phyloP scores from a whole-genome alignment of 2,888 invertebrate species.

The Drosophila multiciliata region DNA sequence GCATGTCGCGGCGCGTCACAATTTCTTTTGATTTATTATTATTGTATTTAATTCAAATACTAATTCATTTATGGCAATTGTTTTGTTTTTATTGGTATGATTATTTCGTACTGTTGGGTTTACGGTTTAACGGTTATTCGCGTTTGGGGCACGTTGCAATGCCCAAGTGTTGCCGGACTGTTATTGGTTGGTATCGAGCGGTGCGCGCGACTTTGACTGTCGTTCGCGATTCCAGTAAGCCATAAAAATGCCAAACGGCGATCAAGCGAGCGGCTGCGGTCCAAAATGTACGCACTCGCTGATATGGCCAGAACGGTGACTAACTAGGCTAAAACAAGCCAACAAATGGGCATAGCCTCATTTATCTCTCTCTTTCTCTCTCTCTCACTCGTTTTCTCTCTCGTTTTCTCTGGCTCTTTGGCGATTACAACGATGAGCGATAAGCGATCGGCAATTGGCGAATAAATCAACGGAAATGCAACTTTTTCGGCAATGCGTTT shows the following conservation, averaged over 20 bases:
- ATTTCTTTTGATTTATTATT: constrained; percentile 47
- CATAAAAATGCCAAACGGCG: constrained; percentile 63
- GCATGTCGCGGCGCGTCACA: constrained; percentile 29
- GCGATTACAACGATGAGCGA: not conserved
- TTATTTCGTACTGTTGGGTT: constrained; percentile 15
- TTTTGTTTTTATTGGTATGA: constrained; percentile 4
- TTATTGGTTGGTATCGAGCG: constrained; percentile 54
- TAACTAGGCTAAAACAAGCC: constrained; percentile 54
- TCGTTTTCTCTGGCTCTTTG: constrained; percentile 9
- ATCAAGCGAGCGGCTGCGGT: constrained; percentile 26
- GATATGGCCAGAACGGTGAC: constrained; percentile 40
- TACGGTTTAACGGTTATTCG: constrained; percentile 44
- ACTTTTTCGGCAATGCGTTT: constrained; percentile 45
- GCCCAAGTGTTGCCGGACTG: constrained; percentile 25
- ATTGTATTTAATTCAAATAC: constrained; percentile 46
- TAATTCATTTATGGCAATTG: constrained; percentile 53
- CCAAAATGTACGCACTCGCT: constrained; percentile 55
- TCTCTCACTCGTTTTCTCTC: constrained; percentile 6
- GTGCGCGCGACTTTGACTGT: constrained; percentile 75
- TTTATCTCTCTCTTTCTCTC: not conserved
- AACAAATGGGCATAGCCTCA: constrained; percentile 33
- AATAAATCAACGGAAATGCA: constrained; percentile 1
- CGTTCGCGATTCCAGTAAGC: constrained; percentile 70
- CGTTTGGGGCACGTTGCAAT: constrained; percentile 33
- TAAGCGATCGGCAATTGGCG: not conserved